These are phyloP conservation scores for Hemibagrus guttatus DNA, from an alignment of 2,797 vertebrate species.

Conservation along the genomic window DNA sequence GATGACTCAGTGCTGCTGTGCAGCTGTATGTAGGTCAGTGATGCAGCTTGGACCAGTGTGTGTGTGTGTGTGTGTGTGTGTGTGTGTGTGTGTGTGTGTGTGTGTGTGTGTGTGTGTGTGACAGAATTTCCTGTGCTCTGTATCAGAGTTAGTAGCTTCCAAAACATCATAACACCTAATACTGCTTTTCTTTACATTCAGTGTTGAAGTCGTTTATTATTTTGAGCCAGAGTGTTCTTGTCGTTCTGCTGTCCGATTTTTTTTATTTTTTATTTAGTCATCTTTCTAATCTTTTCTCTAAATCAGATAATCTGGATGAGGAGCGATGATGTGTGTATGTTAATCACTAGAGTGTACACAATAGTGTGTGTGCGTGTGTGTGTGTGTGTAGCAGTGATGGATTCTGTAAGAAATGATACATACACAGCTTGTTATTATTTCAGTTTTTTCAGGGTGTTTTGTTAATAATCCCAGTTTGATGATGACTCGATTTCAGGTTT, in stretches of 20 bases:
- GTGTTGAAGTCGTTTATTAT: not conserved
- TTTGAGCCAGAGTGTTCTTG: not conserved
- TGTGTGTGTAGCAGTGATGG: not conserved
- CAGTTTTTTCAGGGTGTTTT: not conserved
- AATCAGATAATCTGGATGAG: not conserved
- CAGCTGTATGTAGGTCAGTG: conserved; percentile 36
- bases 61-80: not conserved
- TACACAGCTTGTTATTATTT: not conserved
- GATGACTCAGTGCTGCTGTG: not conserved
- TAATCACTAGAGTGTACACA: not conserved
- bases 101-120: not conserved
- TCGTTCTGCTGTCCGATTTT: not conserved
- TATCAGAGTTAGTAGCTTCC: not conserved
- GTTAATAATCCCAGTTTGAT: not conserved
- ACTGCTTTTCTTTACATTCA: not conserved
- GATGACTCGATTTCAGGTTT: not conserved
- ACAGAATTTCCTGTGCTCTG: not conserved
- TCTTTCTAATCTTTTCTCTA: not conserved
- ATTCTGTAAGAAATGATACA: not conserved
- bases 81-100: not conserved
- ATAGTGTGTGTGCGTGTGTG: not conserved
- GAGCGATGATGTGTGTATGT: not conserved
- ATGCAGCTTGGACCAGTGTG: not conserved
- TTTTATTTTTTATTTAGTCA: not conserved
- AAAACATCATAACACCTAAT: not conserved